Percentiles rank a stretch among this genome's conserved stretches.
Conservation (phyloP, 2,797 vertebrate species). For the Oreortyx pictus region DNA sequence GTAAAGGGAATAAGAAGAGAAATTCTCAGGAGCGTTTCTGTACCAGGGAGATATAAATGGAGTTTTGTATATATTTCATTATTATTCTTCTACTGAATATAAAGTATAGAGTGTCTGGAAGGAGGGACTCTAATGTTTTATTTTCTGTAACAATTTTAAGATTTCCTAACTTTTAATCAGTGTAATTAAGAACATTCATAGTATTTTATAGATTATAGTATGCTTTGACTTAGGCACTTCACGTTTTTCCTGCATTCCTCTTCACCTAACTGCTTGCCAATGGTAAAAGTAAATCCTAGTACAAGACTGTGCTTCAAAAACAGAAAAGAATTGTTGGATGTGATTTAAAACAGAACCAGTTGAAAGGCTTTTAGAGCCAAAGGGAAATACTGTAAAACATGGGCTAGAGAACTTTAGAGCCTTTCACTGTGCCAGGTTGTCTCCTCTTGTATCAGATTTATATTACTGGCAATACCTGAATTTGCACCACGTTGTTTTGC, state of each 20-base stretch:
- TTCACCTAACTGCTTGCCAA: not conserved
- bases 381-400: not conserved
- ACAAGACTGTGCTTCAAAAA: not conserved
- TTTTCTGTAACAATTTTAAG: not conserved
- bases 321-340: not conserved
- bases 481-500: not conserved
- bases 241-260: not conserved
- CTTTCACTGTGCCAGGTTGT: not conserved
- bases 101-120: not conserved
- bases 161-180: not conserved
- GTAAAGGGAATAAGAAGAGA: not conserved
- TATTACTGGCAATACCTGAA: not conserved
- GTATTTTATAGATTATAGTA: not conserved
- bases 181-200: not conserved
- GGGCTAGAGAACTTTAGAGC: not conserved
- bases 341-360: not conserved
- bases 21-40: not conserved
- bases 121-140: not conserved
- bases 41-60: not conserved
- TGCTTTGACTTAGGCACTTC: not conserved
- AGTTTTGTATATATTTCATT: not conserved
- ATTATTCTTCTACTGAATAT: not conserved
- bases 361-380: not conserved
- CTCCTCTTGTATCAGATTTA: not conserved
- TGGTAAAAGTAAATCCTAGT: not conserved